A percentile compares a stretch with the other conserved stretches of the same genome.
These are phyloP conservation scores for Phyto melanocephala DNA, from an alignment of 2,888 invertebrate species.

Conservation along the genomic window DNA sequence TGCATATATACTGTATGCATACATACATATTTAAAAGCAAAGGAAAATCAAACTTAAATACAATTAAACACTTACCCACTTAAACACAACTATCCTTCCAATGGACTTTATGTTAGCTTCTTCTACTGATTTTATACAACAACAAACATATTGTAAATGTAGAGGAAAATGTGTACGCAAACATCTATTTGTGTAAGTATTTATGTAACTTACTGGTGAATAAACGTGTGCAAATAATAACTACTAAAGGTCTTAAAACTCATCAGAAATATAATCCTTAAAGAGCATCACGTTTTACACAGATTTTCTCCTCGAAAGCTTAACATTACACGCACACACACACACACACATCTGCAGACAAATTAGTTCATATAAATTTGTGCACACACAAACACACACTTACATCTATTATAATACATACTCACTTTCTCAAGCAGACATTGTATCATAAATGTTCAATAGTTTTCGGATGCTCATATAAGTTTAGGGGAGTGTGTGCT, in stretches of 20 bases:
- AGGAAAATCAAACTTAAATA: neutral
- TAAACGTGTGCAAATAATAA: conserved; percentile 40
- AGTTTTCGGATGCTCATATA: neutral
- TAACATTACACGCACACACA: neutral
- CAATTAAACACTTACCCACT: neutral
- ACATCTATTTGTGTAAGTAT: neutral
- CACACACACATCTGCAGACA: neutral
- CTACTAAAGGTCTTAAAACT: conserved; percentile 31
- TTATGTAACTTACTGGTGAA: conserved; percentile 7
- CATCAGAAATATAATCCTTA: conserved; percentile 35
- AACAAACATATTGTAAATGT: neutral
- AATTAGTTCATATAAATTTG: conserved; percentile 19
- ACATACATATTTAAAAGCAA: neutral
- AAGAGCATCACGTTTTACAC: conserved; percentile 42
- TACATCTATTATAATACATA: neutral
- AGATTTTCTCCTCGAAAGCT: conserved; percentile 34
- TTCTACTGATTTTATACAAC: neutral
- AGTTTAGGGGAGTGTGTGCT: neutral
- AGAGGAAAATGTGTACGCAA: neutral
- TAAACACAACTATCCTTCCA: neutral
- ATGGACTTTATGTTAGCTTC: neutral
- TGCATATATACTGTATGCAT: neutral
- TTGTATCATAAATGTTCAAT: conserved; percentile 12
- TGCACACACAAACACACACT: neutral
- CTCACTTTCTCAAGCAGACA: neutral